phyloP scores from a whole-genome alignment of 2,888 invertebrate genomes.

The Platycnemis pennipes region DNA sequence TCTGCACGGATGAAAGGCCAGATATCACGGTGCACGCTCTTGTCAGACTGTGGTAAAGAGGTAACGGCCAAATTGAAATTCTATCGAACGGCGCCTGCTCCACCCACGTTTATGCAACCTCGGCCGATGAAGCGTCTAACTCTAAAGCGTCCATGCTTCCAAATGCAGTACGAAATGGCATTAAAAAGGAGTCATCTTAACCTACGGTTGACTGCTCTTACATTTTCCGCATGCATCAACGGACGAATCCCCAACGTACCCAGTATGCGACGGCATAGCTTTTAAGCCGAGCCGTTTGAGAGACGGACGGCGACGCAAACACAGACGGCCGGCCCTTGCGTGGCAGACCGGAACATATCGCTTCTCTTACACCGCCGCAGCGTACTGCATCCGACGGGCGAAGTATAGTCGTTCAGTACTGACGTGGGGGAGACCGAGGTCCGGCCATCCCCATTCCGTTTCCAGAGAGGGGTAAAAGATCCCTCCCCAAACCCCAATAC shows the following conservation, averaged over 20 bases:
- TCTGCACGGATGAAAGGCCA: too few relatives aligned
- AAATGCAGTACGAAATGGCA: not conserved
- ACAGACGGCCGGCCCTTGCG: not conserved
- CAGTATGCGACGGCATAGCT: not conserved
- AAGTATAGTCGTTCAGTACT: not conserved
- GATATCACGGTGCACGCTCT: not conserved
- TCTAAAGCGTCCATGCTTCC: not conserved
- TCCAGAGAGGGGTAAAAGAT: not conserved
- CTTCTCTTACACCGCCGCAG: not conserved
- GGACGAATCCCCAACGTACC: not conserved
- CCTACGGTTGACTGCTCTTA: not conserved
- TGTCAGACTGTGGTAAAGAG: not conserved
- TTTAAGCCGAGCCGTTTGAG: not conserved
- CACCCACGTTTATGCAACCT: not conserved
- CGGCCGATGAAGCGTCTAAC: not conserved
- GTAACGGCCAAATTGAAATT: not conserved
- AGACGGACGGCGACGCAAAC: not conserved
- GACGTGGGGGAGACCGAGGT: not conserved
- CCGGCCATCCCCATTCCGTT: not conserved
- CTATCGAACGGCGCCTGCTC: not conserved
- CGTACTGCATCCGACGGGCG: not conserved
- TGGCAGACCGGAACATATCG: not conserved
- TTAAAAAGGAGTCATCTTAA: not conserved
- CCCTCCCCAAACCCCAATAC: not conserved
- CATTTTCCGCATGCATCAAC: not conserved